phyloP scores from a whole-genome alignment of 2,113 vertebrate genomes.

The Coptodon bakossiorum region DNA sequence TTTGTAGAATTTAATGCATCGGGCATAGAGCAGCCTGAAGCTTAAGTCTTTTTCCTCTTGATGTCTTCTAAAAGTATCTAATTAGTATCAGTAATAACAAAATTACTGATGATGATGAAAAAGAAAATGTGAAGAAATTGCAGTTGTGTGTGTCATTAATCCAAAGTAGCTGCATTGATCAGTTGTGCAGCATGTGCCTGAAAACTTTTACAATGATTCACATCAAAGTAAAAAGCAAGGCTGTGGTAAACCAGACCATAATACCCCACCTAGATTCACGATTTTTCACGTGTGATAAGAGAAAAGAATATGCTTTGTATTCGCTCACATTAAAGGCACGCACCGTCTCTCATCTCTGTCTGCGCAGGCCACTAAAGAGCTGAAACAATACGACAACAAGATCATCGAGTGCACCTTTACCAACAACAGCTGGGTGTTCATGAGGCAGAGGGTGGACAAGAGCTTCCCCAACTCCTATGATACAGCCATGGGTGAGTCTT shows the following conservation, averaged over 20 bases:
- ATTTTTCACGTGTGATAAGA: background rate
- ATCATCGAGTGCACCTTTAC: constrained; percentile 98
- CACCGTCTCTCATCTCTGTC: background rate
- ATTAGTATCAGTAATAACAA: background rate
- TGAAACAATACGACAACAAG: constrained; percentile 97
- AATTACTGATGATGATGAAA: background rate
- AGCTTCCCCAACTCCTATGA: constrained; percentile 98
- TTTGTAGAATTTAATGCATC: background rate
- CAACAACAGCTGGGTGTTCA: constrained; percentile 96
- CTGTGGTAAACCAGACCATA: background rate
- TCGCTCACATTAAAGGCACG: background rate
- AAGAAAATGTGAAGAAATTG: background rate
- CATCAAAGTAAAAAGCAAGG: background rate
- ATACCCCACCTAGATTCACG: background rate
- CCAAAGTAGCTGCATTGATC: background rate
- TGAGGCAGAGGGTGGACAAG: constrained; percentile 97
- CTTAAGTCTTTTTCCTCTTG: background rate
- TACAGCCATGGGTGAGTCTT: constrained; percentile 92
- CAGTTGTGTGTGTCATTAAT: background rate
- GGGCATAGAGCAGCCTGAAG: background rate
- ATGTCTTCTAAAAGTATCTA: background rate
- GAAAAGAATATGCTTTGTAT: background rate
- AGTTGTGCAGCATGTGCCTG: background rate
- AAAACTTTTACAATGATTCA: background rate
- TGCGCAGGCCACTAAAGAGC: constrained; percentile 87